These are phyloP conservation scores for Coluber constrictor DNA, from an alignment of 2,797 vertebrate species.

Conservation along the genomic window DNA sequence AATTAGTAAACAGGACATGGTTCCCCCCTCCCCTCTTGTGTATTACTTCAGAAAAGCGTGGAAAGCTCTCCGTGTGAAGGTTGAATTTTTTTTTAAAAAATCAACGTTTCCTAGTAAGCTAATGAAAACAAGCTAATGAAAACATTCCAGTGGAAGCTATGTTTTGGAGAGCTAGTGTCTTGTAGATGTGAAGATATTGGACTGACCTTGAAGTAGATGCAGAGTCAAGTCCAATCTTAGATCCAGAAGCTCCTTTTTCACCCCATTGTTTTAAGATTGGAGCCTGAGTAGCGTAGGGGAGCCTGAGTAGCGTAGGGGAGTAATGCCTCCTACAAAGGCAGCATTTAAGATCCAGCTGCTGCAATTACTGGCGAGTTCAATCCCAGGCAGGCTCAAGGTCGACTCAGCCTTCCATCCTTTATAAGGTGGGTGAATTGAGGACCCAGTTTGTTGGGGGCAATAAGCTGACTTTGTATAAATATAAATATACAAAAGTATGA, in stretches of 20 bases:
- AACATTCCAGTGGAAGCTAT: conserved; percentile 6
- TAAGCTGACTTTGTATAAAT: too few relatives aligned
- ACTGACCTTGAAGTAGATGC: neutral
- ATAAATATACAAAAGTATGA: too few relatives aligned
- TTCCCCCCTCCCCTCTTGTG: conserved; percentile 14
- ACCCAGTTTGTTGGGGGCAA: too few relatives aligned
- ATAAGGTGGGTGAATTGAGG: too few relatives aligned
- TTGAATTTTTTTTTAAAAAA: conserved; percentile 15
- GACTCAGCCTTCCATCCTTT: too few relatives aligned
- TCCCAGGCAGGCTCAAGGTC: too few relatives aligned
- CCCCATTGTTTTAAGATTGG: neutral
- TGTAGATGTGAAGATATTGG: neutral
- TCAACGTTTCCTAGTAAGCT: conserved; percentile 3
- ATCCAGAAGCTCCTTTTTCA: neutral
- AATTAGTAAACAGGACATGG: conserved; percentile 38
- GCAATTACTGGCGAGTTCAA: too few relatives aligned
- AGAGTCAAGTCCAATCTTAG: neutral
- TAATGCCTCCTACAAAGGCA: too few relatives aligned
- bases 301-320: too few relatives aligned
- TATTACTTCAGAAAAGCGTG: conserved; percentile 28
- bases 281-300: too few relatives aligned
- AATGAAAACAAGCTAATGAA: conserved; percentile 5
- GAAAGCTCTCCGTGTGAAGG: conserved; percentile 23
- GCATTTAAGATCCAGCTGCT: too few relatives aligned
- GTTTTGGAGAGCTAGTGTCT: neutral